Base-by-base conservation (phyloP, 2,888 invertebrate species). In the Eudasyphora cyanicolor region DNA sequence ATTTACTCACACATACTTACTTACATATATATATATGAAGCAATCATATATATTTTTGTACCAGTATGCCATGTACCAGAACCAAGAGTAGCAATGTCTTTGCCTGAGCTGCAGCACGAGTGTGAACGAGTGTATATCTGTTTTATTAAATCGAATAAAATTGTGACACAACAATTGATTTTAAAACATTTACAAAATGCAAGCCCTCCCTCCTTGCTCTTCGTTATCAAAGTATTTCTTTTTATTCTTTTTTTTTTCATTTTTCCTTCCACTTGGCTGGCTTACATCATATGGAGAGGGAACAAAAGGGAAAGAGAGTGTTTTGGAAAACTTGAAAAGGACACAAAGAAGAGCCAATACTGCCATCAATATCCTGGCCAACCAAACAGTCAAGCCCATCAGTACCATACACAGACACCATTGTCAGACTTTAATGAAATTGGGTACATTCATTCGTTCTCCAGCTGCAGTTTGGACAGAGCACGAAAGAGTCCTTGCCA, bases 81-180 rank as follows among this genome's bases (percentile, higher is more conserved):
- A 21, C 54, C 19, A 54, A 21, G 54, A 54, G 24, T 5, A 7
- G 17, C 49, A 17, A 19, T 49, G 21, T 21, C 21, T 54, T 24
- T 24, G 24, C 21, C 21, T 8, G 54, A 14, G 54, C 21, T 21
- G 0, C 54, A 21, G 54, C 21, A 54, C 21, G 54, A 32, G 32
- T 54, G 57, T 27, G n/a, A n/a, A 10, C 27, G 27, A 57, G 14
- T 21, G n/a, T 27, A 5, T 35, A 64, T 32, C 35, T 64, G 17
- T 64, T 64, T 64, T 64, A 64, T 67, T 21, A 42, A 67, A 67
- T 38, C 42, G 67, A 38, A 67, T 67, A 21, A 42, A 67, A 67
- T 67, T 38, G 6, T 67, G 67, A 38, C 67, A 67, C 67, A 67
- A 17, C 67, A 67, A 67, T 67, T 67, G 67, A 67, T 67, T 67